Conservation (phyloP, 2,888 invertebrate species). For the Neoitamus cyanurus region DNA sequence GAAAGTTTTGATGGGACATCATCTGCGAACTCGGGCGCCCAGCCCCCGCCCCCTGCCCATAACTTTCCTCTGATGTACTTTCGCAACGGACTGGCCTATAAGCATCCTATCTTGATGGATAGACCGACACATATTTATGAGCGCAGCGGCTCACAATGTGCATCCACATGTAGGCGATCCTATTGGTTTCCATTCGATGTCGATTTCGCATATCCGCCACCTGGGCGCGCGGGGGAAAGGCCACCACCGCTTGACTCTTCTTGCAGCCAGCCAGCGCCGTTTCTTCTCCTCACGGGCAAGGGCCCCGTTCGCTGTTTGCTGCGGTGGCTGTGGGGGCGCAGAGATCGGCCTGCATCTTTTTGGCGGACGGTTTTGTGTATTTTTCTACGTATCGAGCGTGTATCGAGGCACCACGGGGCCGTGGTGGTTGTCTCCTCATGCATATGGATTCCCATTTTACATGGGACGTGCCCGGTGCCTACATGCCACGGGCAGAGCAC, state of each 20-base stretch:
- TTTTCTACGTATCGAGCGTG: conserved; percentile 45
- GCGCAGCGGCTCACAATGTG: conserved; percentile 46
- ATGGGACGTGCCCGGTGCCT: conserved; percentile 47
- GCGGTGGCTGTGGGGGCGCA: conserved; percentile 11
- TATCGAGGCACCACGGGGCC: conserved; percentile 32
- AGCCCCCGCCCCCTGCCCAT: neutral
- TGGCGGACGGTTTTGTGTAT: conserved; percentile 51
- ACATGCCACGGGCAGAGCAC: conserved; percentile 33
- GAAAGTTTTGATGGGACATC: conserved; percentile 41
- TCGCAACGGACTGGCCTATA: conserved; percentile 48
- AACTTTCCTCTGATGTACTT: conserved; percentile 48
- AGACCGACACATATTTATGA: conserved; percentile 49
- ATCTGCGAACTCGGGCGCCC: neutral
- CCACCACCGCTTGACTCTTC: conserved; percentile 21
- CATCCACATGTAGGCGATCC: conserved; percentile 40
- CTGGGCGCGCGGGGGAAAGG: neutral
- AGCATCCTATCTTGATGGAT: conserved; percentile 50
- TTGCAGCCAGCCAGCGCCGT: conserved; percentile 30
- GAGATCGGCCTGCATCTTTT: conserved; percentile 50
- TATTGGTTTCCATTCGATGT: conserved; percentile 52
- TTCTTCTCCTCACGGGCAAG: conserved; percentile 39
- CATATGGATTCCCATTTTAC: conserved; percentile 43
- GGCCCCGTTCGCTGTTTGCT: conserved; percentile 2
- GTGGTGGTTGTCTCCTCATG: conserved; percentile 47
- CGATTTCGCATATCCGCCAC: conserved; percentile 46